Evolutionary conservation across 1,140 invertebrate genomes (phyloP).

Genomic region (Meteorus sp.): DNA sequence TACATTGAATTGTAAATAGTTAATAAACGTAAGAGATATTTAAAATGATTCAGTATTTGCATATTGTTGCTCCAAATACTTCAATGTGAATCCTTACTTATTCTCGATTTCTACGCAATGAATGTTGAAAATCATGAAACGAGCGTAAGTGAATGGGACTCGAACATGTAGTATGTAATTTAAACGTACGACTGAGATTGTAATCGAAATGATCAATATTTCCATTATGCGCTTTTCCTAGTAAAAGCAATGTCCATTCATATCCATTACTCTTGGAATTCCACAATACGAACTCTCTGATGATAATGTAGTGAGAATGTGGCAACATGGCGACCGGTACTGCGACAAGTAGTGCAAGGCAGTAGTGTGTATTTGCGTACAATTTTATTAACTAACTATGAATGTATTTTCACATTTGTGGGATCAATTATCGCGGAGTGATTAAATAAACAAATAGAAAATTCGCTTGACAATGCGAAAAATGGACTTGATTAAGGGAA

Average conservation of each 20-base stretch:
- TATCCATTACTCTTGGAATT: too few species aligned
- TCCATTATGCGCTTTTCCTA: too few species aligned
- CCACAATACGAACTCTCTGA: too few species aligned
- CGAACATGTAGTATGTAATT: too few species aligned
- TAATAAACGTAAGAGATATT: slow-evolving; percentile 12
- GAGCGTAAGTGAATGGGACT: too few species aligned
- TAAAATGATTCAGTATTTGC: too few species aligned
- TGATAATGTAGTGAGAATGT: slow-evolving; percentile 1
- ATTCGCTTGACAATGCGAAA: neutral
- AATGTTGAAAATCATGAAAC: too few species aligned
- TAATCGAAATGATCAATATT: neutral
- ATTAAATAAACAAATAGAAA: neutral
- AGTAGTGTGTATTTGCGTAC: neutral
- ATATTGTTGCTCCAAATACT: too few species aligned
- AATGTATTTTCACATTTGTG: neutral
- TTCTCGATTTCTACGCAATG: too few species aligned
- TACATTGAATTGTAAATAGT: slow-evolving; percentile 12
- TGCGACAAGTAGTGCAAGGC: neutral
- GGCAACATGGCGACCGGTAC: slow-evolving; percentile 3
- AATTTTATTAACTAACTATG: neutral
- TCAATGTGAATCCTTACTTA: too few species aligned
- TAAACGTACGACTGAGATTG: too few species aligned
- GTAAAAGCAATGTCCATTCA: too few species aligned
- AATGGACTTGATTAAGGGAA: neutral
- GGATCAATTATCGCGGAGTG: neutral